A percentile compares a stretch with the other conserved stretches of the same genome.
Conservation (phyloP, 2,888 invertebrate genomes). For the Clepsis dumicolana region DNA sequence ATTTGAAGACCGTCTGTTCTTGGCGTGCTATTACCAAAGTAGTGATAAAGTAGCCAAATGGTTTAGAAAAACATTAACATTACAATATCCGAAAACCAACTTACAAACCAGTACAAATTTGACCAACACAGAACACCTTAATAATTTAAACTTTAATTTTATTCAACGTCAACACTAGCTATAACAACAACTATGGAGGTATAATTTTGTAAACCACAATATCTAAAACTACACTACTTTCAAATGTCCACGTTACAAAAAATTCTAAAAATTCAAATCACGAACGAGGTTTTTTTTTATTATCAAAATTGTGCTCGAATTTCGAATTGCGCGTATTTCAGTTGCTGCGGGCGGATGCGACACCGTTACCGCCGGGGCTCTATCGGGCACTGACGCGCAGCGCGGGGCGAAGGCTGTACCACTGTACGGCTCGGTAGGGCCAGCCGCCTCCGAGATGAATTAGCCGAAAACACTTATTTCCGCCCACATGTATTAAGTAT, state of each 20-base stretch:
- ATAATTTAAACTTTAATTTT: constrained; percentile 25
- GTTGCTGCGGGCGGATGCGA: constrained; percentile 17
- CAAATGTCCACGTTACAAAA: constrained; percentile 36
- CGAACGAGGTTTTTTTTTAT: neutral
- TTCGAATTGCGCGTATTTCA: constrained; percentile 11
- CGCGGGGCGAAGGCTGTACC: constrained; percentile 30
- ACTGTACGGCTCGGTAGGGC: constrained; percentile 47
- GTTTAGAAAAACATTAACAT: neutral
- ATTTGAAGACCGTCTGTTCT: neutral
- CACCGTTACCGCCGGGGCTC: constrained; percentile 32
- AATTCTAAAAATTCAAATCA: constrained; percentile 32
- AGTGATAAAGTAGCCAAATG: constrained; percentile 21
- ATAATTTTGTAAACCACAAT: constrained; percentile 46
- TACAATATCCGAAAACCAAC: neutral
- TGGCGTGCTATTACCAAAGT: neutral
- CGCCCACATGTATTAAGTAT: constrained; percentile 45
- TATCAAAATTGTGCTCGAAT: neutral
- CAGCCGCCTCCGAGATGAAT: constrained; percentile 62
- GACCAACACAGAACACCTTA: constrained; percentile 28
- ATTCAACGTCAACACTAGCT: constrained; percentile 48
- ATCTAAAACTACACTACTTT: constrained; percentile 35
- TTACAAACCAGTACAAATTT: constrained; percentile 22
- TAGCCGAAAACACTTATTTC: constrained; percentile 62
- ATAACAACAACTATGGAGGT: constrained; percentile 49
- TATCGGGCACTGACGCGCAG: constrained; percentile 36